Evolutionary conservation across 2,113 vertebrate genomes (phyloP).

Genomic region (Cathartes aura): DNA sequence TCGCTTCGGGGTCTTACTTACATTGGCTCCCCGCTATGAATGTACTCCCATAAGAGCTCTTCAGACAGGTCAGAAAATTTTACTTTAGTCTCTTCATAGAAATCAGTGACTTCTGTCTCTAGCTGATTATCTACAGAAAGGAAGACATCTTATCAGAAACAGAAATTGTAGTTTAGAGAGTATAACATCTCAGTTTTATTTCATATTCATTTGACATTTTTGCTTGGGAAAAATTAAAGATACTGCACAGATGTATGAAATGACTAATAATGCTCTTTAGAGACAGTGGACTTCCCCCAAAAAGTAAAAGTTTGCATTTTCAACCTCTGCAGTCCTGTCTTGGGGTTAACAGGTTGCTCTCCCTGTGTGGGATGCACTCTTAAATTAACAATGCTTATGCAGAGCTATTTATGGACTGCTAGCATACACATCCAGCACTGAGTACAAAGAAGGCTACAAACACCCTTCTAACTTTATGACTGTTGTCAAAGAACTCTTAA

Average conservation of each 20-base stretch:
- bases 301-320: not conserved
- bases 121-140: slow-evolving; percentile 68
- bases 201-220: not conserved
- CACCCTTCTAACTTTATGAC: not conserved
- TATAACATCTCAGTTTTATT: not conserved
- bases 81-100: slow-evolving; percentile 94
- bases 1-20: slow-evolving; percentile 71
- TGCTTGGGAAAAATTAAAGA: not conserved
- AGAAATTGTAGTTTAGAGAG: not conserved
- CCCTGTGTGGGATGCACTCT: not conserved
- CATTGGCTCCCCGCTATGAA: slow-evolving; percentile 95
- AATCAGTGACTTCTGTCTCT: slow-evolving; percentile 80
- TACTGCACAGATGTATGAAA: not conserved
- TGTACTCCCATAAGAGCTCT: slow-evolving; percentile 93
- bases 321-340: not conserved
- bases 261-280: not conserved
- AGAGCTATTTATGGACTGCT: not conserved
- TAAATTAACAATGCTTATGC: not conserved
- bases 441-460: not conserved
- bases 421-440: not conserved
- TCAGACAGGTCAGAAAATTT: slow-evolving; percentile 94
- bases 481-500: not conserved
- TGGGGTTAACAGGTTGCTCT: not conserved
- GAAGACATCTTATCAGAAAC: not conserved
- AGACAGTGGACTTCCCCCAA: not conserved